Evolutionary conservation across 1,140 invertebrate genomes (phyloP).

Genomic region (Eueides isabella): DNA sequence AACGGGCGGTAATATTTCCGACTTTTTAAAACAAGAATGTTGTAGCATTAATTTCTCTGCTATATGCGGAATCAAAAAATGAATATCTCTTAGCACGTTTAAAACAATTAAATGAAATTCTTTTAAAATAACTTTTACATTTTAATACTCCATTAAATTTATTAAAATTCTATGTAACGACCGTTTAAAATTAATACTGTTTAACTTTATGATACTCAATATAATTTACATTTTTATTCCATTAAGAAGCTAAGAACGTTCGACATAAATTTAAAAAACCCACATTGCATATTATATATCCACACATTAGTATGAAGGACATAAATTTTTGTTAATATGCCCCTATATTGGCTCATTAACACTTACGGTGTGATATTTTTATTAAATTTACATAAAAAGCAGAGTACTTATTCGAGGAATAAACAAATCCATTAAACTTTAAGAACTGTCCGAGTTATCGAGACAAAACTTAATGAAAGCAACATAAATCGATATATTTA

Average conservation of each 20-base stretch:
- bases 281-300: neutral
- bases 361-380: slow-evolving; percentile 37
- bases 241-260: neutral
- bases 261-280: neutral
- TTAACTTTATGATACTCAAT: slow-evolving; percentile 2
- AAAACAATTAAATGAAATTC: neutral
- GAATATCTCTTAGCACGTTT: neutral
- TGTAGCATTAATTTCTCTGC: too few relatives aligned
- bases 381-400: slow-evolving; percentile 12
- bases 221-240: neutral
- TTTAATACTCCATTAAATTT: slow-evolving; percentile 3
- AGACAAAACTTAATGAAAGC: neutral
- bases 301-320: neutral
- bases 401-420: neutral
- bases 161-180: slow-evolving; percentile 17
- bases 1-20: too few relatives aligned
- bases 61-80: neutral
- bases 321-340: slow-evolving; percentile 10
- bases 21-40: too few relatives aligned
- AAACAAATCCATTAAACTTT: slow-evolving; percentile 3
- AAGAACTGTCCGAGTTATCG: neutral
- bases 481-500: slow-evolving; percentile 4
- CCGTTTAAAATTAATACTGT: slow-evolving; percentile 9
- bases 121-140: neutral
- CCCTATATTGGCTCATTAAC: slow-evolving; percentile 39